Conservation (phyloP, 2,797 vertebrate species). For the Novumbra hubbsi region DNA sequence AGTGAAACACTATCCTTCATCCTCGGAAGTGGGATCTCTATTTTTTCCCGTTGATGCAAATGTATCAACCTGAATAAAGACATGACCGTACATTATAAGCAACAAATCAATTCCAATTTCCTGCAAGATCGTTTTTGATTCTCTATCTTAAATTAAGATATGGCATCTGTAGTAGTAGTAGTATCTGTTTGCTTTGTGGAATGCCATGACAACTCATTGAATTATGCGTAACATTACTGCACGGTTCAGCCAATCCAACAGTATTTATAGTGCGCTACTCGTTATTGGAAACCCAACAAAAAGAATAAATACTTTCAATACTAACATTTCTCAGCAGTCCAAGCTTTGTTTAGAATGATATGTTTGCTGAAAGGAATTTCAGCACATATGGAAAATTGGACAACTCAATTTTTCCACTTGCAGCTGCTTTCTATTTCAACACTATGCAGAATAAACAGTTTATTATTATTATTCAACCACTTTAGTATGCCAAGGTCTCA, state of each 20-base stretch:
- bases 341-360: constrained; percentile 58
- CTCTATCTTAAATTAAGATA: too few species aligned
- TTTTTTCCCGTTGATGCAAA: constrained; percentile 21
- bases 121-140: too few species aligned
- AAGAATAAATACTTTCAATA: constrained; percentile 31
- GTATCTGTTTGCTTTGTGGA: too few species aligned
- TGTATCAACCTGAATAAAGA: too few species aligned
- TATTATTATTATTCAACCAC: constrained; percentile 75
- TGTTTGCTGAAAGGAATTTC: constrained; percentile 67
- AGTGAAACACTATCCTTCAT: constrained; percentile 65
- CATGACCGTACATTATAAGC: too few species aligned
- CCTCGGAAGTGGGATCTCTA: constrained; percentile 77
- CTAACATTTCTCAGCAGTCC: constrained; percentile 43
- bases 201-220: too few species aligned
- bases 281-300: too few species aligned
- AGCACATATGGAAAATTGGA: constrained; percentile 63
- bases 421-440: constrained; percentile 78
- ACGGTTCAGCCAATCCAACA: too few species aligned
- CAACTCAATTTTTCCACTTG: constrained; percentile 61
- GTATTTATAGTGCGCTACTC: too few species aligned
- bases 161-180: too few species aligned
- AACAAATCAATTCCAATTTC: too few species aligned
- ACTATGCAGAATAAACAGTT: constrained; percentile 79
- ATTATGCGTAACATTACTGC: too few species aligned
- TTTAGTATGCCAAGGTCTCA: constrained; percentile 70